Evolutionary conservation across 2,797 vertebrate genomes (phyloP), one percentile per base, ranked within the genome.

Genomic region (Leuciscus waleckii): DNA sequence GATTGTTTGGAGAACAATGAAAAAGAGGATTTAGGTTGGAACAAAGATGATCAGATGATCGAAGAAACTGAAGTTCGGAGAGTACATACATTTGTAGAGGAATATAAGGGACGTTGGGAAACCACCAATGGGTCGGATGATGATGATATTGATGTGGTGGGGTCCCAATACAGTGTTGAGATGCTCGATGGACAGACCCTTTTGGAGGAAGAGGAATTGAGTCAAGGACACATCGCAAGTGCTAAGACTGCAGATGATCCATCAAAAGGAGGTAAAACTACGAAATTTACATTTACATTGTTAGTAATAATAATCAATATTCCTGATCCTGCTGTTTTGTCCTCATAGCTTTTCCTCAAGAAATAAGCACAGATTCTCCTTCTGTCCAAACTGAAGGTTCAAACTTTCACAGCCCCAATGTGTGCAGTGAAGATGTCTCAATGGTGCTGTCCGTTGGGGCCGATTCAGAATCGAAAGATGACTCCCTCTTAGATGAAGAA

Each of bases 401-500:
- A 58, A 17, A 43, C 14, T 0, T 21, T 14, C 49, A 37, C 21
- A 75, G 19, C 0, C 56, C 19, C 65, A 51, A n/a, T 8, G 26
- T 13, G 0, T n/a, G 76, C 65, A 79, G 6, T 5, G 19, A 21
- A 4, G 65, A 23, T 41, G 0, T 23, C 1, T 26, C 46, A 46
- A n/a, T 17, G 23, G 17, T 35, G 6, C 23, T 69, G 1, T 26
- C 73, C 14, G 1, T 32, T 65, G 63, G 29, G 16, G 63, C 1
- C 32, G 54, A 32, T 75, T 56, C 41, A 10, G 85, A 49, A 46
- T 73, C 86, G 13, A 37, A 35, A 54, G 81, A 82, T 7, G 79
- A 71, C 65, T 49, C 56, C 5, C 58, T 32, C 67, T 54, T 61
- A 6, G 89, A 90, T 7, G 86, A 85, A 7, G 91, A 92, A 29